Conservation (phyloP, 2,797 vertebrate genomes). For the Channa striata region DNA sequence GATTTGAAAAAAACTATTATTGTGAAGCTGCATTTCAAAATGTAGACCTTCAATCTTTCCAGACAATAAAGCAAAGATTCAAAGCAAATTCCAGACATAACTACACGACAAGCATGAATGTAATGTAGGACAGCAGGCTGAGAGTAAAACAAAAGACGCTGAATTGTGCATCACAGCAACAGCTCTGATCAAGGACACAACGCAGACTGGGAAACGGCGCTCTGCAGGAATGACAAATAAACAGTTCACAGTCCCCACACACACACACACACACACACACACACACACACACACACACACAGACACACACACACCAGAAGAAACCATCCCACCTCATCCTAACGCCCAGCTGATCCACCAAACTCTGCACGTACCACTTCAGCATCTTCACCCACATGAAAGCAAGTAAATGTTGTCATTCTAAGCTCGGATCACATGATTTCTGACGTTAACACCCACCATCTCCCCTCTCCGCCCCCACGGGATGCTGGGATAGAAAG, state of each 20-base stretch:
- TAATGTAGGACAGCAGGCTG: constrained; percentile 41
- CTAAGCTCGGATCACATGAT: constrained; percentile 34
- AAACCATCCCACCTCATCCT: constrained; percentile 16
- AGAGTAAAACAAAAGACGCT: constrained; percentile 26
- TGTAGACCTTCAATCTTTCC: not conserved
- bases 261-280: too few species aligned
- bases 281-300: too few species aligned
- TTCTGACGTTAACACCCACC: constrained; percentile 20
- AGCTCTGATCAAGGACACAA: constrained; percentile 3
- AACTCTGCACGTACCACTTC: constrained; percentile 17
- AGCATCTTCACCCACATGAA: constrained; percentile 24
- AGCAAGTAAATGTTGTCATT: constrained; percentile 17
- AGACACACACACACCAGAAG: not conserved
- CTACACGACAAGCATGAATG: constrained; percentile 28
- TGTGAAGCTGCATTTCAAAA: not conserved
- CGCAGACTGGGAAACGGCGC: not conserved
- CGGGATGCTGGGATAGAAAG: constrained; percentile 43
- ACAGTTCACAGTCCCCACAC: not conserved
- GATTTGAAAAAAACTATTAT: not conserved
- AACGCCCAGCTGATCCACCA: not conserved
- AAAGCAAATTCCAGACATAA: constrained; percentile 42
- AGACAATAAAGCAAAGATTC: not conserved
- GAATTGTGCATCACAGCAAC: constrained; percentile 5
- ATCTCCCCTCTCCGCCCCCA: not conserved
- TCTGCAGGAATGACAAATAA: constrained; percentile 5